Base-by-base conservation (phyloP, 2,113 vertebrate species). In the Xenopus tropicalis region DNA sequence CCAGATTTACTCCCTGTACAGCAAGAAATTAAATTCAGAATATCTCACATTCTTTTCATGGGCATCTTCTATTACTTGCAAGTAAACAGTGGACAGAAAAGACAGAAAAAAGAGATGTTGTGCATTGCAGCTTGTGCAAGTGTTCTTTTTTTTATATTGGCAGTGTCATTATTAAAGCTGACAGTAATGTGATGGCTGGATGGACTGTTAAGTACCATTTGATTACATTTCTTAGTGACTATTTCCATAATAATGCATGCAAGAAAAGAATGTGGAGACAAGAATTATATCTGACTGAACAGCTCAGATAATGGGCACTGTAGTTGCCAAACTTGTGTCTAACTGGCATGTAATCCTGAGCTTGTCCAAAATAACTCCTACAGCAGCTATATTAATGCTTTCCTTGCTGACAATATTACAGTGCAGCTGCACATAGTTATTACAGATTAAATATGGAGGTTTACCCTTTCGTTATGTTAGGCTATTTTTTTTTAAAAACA, bases 181-280 rank as follows among this genome's bases (percentile, higher is more conserved):
- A 5, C 19, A 54, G 14, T n/a, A n/a, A n/a, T n/a, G 9, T 54
- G 14, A n/a, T n/a, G 16, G 9, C 1, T 54, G 17, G 19, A n/a
- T 54, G 19, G 19, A 20, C 52, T 54, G 16, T 54, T 17, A 54
- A 61, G 13, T 23, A 37, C 21, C 24, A 61, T 61, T 61, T 61
- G 11, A 58, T 20, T n/a, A 20, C 10, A 24, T 23, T 61, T 23
- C 58, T 11, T 14, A 16, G 25, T 37, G 20, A 12, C 62, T 65
- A 65, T 65, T 65, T 65, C n/a, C 37, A 44, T 65, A 65, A 65
- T n/a, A 65, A 19, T 43, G 62, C 24, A n/a, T 65, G 20, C 20
- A 20, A 44, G 62, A 65, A 65, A 65, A 65, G 62, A 65, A 65
- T 65, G 62, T 44, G 37, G 62, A 20, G 23, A 65, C 62, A 65